Conservation (phyloP, 2,888 invertebrate species). For the Lacanobia wlatinum region DNA sequence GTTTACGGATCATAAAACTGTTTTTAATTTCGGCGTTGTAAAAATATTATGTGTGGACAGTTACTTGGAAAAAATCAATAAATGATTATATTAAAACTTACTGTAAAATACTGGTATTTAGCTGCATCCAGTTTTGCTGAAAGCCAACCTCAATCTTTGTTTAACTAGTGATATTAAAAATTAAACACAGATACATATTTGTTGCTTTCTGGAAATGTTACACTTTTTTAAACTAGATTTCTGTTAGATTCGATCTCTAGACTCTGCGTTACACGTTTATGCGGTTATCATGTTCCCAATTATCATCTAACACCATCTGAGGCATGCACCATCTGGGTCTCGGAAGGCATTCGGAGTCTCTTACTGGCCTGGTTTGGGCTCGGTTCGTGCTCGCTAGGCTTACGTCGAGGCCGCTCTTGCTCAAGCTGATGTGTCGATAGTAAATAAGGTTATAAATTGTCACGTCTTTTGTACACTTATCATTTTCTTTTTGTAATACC, state of each 20-base stretch:
- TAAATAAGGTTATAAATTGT: conserved; percentile 41
- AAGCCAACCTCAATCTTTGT: too few relatives aligned
- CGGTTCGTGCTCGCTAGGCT: conserved; percentile 50
- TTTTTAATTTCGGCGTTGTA: conserved; percentile 40
- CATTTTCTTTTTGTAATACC: neutral
- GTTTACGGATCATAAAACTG: conserved; percentile 46
- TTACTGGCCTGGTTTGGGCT: conserved; percentile 61
- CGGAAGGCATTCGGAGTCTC: conserved; percentile 54
- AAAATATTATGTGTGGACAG: conserved; percentile 16
- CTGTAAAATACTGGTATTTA: too few relatives aligned
- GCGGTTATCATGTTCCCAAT: conserved; percentile 59
- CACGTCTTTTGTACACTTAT: conserved; percentile 28
- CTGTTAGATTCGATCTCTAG: conserved; percentile 46
- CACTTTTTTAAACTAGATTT: conserved; percentile 35
- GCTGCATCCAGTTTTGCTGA: too few relatives aligned
- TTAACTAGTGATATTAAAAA: too few relatives aligned
- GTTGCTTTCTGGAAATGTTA: conserved; percentile 20
- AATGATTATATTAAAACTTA: conserved; percentile 3
- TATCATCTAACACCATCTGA: conserved; percentile 67
- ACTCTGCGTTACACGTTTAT: conserved; percentile 53
- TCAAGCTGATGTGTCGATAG: conserved; percentile 26
- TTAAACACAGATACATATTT: neutral
- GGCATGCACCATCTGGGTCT: conserved; percentile 50
- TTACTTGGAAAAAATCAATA: conserved; percentile 5
- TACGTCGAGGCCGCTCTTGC: conserved; percentile 34